Evolutionary conservation across 2,797 vertebrate genomes (phyloP).

Genomic region (Rallus crepitans): DNA sequence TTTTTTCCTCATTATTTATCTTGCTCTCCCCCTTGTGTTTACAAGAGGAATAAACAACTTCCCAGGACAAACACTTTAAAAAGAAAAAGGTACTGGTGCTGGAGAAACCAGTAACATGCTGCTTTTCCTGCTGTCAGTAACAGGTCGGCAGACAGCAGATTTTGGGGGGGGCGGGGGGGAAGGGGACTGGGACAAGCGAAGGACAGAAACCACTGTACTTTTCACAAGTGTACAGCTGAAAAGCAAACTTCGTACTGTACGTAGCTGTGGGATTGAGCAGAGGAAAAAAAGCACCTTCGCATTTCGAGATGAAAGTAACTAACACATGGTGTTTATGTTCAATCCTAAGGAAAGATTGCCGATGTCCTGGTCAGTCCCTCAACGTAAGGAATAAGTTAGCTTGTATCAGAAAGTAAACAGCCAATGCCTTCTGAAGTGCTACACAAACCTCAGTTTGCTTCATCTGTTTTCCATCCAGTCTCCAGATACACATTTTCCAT

Average conservation of each 20-base stretch:
- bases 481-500: neutral
- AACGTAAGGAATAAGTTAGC: neutral
- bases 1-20: fast-evolving
- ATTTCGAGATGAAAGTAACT: neutral
- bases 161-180: neutral
- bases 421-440: neutral
- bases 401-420: neutral
- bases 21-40: neutral
- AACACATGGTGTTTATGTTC: neutral
- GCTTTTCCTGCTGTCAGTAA: neutral
- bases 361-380: neutral
- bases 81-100: fast-evolving
- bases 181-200: too few relatives aligned
- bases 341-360: neutral
- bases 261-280: neutral
- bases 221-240: neutral
- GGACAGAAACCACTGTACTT: fast-evolving
- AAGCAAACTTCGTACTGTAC: neutral
- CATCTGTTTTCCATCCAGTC: neutral
- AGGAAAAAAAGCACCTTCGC: neutral
- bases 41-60: neutral
- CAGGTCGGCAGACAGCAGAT: neutral
- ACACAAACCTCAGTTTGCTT: neutral
- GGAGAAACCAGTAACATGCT: fast-evolving
- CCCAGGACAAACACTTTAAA: neutral